A percentile compares a stretch with the other conserved stretches of the same genome.
These are phyloP conservation scores for Phasianus colchicus DNA, from an alignment of 2,113 vertebrate genomes.

Conservation along the genomic window DNA sequence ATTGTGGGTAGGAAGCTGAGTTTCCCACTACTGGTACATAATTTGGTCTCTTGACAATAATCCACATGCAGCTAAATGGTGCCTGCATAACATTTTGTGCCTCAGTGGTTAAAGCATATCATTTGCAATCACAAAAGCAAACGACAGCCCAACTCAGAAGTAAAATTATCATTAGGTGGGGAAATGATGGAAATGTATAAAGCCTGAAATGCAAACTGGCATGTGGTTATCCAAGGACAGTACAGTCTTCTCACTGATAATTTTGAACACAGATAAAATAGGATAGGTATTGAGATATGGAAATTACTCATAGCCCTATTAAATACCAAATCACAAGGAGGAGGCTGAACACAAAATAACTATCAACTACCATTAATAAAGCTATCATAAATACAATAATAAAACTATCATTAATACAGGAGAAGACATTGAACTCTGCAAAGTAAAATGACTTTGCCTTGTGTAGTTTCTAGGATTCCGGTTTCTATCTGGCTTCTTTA, in stretches of 20 bases:
- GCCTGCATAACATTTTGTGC: constrained; percentile 57
- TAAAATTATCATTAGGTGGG: constrained; percentile 12
- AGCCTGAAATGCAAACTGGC: not conserved
- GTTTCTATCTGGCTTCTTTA: constrained; percentile 8
- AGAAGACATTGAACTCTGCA: not conserved
- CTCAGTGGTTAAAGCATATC: constrained; percentile 21
- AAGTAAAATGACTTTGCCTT: not conserved
- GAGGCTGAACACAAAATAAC: not conserved
- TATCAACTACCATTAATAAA: not conserved
- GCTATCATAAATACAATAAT: not conserved
- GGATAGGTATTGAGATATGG: not conserved
- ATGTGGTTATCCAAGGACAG: not conserved
- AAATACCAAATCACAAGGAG: constrained; percentile 19
- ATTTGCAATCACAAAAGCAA: constrained; percentile 44
- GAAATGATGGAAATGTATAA: not conserved
- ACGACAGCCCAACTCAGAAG: constrained; percentile 8
- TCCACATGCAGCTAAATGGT: constrained; percentile 15
- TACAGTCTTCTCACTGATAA: not conserved
- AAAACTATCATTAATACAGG: not conserved
- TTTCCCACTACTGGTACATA: constrained; percentile 35
- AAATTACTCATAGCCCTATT: not conserved
- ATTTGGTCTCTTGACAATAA: constrained; percentile 67
- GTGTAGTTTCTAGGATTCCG: not conserved
- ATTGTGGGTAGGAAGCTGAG: constrained; percentile 42
- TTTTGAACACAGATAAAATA: not conserved